These are phyloP conservation scores for Lota lota DNA, from an alignment of 2,113 vertebrate species.

Conservation along the genomic window DNA sequence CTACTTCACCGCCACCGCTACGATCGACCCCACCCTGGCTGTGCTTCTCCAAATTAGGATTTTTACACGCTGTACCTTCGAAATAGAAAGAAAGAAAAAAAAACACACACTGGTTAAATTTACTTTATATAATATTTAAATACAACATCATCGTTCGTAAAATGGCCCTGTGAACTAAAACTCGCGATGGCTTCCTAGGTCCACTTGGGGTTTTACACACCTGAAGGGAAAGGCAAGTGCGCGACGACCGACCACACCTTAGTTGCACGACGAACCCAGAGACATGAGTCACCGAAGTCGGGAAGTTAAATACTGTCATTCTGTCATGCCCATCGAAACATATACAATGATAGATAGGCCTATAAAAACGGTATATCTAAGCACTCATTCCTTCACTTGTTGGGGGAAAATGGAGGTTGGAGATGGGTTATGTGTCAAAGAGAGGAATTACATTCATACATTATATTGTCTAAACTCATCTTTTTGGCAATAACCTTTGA, in stretches of 20 bases:
- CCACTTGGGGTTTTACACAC: conserved; percentile 8
- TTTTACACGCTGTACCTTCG: not conserved
- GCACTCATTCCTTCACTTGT: no score
- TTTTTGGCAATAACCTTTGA: no score
- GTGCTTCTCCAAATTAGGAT: not conserved
- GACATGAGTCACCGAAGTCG: conserved; percentile 44
- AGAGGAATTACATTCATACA: no score
- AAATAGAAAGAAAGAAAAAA: not conserved
- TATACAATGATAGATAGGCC: no score
- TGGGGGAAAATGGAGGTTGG: no score
- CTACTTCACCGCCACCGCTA: not conserved
- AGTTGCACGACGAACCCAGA: conserved; percentile 47
- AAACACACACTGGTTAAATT: not conserved
- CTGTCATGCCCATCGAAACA: not conserved
- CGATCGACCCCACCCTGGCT: conserved; percentile 55
- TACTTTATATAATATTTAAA: no score
- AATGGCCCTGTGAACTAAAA: no score
- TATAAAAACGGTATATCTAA: no score
- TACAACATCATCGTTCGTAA: no score
- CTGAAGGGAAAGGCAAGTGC: conserved; percentile 26
- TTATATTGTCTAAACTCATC: no score
- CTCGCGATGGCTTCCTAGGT: no score
- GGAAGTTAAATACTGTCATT: conserved; percentile 1
- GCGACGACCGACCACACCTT: conserved; percentile 50
- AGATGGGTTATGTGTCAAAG: no score